These are phyloP conservation scores for Branchinecta lynchi DNA, from an alignment of 1,140 invertebrate genomes.

Conservation along the genomic window DNA sequence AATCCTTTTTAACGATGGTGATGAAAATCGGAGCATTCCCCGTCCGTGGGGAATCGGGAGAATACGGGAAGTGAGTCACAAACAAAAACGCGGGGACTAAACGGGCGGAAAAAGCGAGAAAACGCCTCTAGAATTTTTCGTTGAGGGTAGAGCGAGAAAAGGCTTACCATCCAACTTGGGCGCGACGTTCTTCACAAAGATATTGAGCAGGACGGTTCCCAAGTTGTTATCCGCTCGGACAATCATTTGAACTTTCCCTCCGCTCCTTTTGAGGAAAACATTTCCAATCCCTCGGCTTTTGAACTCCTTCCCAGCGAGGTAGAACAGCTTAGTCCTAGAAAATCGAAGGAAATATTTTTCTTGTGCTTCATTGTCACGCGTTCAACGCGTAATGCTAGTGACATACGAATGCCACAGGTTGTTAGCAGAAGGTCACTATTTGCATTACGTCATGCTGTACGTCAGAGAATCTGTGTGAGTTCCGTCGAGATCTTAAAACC, in stretches of 20 bases:
- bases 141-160: neutral
- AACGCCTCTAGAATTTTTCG: neutral
- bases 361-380: too few species aligned
- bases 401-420: too few species aligned
- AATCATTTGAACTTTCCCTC: neutral
- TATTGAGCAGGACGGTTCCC: constrained; percentile 1
- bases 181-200: neutral
- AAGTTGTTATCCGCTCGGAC: neutral
- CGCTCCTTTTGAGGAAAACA: neutral
- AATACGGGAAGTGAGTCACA: too few species aligned
- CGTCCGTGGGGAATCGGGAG: too few species aligned
- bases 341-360: neutral
- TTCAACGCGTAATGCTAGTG: too few species aligned
- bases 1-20: too few species aligned
- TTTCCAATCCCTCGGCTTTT: constrained; percentile 1
- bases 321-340: neutral
- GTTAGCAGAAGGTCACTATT: too few species aligned
- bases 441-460: too few species aligned
- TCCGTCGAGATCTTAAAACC: too few species aligned
- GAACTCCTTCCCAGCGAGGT: neutral
- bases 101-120: neutral
- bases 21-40: too few species aligned
- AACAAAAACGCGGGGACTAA: neutral
- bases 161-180: neutral
- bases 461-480: too few species aligned